A percentile compares a stretch with the other conserved stretches of the same genome.
Evolutionary conservation across 2,888 invertebrate species (phyloP).

Genomic region (Melieria crassipennis): DNA sequence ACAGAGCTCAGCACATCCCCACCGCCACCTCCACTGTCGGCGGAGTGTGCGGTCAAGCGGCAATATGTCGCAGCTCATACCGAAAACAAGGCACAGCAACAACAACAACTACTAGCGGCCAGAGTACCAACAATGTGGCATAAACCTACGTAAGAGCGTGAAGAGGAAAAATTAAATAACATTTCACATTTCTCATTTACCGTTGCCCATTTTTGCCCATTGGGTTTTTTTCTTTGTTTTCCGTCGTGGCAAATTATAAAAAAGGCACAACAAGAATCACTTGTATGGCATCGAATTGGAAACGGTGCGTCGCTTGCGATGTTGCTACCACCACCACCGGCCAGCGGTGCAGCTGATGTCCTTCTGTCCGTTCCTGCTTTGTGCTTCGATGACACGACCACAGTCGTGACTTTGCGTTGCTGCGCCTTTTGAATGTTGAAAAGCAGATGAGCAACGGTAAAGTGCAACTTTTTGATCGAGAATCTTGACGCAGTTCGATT

Average conservation of each 20-base stretch:
- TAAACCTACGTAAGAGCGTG: constrained; percentile 11
- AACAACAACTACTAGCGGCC: neutral
- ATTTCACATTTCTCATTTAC: constrained; percentile 1
- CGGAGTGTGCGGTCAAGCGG: constrained; percentile 12
- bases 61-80: neutral
- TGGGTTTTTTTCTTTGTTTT: neutral
- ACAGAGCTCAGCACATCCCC: too few relatives aligned
- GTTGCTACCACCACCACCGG: neutral
- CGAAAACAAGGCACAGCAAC: neutral
- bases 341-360: neutral
- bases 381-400: neutral
- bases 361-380: neutral
- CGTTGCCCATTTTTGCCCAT: too few relatives aligned
- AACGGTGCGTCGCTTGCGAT: neutral
- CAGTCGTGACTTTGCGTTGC: neutral
- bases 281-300: constrained; percentile 58
- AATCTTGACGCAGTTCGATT: too few relatives aligned
- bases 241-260: constrained; percentile 29
- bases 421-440: too few relatives aligned
- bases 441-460: too few relatives aligned
- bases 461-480: too few relatives aligned
- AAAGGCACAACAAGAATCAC: constrained; percentile 46
- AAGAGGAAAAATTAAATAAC: constrained; percentile 16
- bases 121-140: too few relatives aligned
- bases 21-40: neutral